Base-by-base conservation (phyloP, 1,140 invertebrate species). In the Lepidurus apus region DNA sequence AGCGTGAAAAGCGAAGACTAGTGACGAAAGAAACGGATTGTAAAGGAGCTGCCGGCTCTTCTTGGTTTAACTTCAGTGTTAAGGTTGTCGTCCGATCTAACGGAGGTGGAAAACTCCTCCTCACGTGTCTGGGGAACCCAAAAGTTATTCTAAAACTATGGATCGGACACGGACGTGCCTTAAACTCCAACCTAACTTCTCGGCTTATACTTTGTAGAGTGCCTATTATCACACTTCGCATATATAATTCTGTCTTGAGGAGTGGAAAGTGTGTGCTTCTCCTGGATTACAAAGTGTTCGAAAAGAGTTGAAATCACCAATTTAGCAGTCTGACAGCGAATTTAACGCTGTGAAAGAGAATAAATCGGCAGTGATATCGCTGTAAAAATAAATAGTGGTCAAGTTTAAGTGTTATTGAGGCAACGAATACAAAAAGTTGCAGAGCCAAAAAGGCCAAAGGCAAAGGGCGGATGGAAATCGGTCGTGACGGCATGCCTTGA, bases 401-500 rank as follows among this genome's bases (percentile, higher is more conserved):
- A 65, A 47, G 13, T 65, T 65, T 65, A 65, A 7, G 7, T 11
- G 7, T 65, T 65, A 13, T 7, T 65, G 2, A 65, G 17, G 17
- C 17, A 65, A 65, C 13, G 6, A n/a, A 65, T 13, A 65, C 17
- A 65, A 65, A 7, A 65, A 9, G 9, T 13, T 17, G 53, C 53
- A 65, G 53, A 13, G 8, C 17, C 17, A 65, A 1, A 65, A 65
- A 21, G 53, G 53, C 53, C 53, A 65, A 65, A 65, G 13, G 53
- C 53, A 65, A 34, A 34, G 34, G 34, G 34, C 34, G 34, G 34
- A 34, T 34, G 34, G 34, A 34, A 65, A 65, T 65, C 53, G 53
- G 53, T 65, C 53, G 53, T 65, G 53, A 65, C 53, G 53, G 53
- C 53, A 65, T 65, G 53, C 53, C 53, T 65, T 65, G 53, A 65